Base-by-base conservation (phyloP, 2,888 invertebrate species). In the Aspidiotus rigidus region DNA sequence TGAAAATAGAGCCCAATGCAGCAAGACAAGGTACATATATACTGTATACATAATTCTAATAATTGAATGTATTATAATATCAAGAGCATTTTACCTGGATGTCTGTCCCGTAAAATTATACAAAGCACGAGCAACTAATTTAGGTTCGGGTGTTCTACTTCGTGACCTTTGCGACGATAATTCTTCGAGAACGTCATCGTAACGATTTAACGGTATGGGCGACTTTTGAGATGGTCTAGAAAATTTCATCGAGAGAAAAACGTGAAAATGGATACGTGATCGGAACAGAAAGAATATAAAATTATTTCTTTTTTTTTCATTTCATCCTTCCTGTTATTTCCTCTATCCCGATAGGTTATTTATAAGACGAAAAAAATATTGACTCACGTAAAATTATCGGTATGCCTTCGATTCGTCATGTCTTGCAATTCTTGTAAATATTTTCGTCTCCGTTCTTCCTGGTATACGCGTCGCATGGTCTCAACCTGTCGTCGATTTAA, bases 391-490 rank as follows among this genome's bases (percentile, higher is more conserved):
- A 40, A 55, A 11, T 28, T 40, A 79, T 96, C 96, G 73, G 92
- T 90, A 79, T 96, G 96, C 74, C 94, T 86, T 72, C 96, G 84
- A 75, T 89, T 91, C 81, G 93, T 92, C 85, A 93, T 92, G 79
- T 94, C 94, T 81, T 93, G 91, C 72, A 94, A 83, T 79, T 95
- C 94, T 83, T 92, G 90, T 76, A 93, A 84, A 80, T 94, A 93
- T 80, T 95, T 93, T 78, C 90, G 86, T 75, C 93, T 84, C 74
- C 88, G 83, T 80, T 93, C 93, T 79, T 93, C 92, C 78, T 92
- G 86, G 79, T 93, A 93, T 72, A 92, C 85, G 76, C 89, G 84
- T 78, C 89, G 87, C 92, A 93, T 93, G 74, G 90, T 88, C 78
- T 92, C 91, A 64, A 93, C 92, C 80, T 93, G 93, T 75, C 90